Percentiles rank a stretch among this genome's conserved stretches.
phyloP scores from a whole-genome alignment of 2,113 vertebrate genomes.

The Sinocyclocheilus grahami region DNA sequence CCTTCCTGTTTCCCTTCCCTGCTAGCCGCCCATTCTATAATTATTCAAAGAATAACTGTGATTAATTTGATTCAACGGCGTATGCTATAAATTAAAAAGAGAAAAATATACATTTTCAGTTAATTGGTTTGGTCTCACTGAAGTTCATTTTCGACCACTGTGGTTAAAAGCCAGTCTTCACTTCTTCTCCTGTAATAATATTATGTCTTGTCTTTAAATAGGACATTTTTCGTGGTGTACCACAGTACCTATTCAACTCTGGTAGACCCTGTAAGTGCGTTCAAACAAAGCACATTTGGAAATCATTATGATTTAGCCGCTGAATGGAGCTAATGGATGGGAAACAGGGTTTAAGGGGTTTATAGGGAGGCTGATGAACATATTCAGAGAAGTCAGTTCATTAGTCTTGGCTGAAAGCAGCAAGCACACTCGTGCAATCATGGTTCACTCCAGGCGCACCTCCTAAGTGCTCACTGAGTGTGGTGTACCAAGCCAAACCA shows the following conservation, averaged over 20 bases:
- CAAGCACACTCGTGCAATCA: too few relatives aligned
- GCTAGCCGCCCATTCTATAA: conserved; percentile 1
- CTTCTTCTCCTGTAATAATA: conserved; percentile 9
- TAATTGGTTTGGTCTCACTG: not conserved
- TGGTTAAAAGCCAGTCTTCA: not conserved
- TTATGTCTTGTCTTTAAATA: conserved; percentile 47
- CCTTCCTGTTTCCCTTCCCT: conserved; percentile 26
- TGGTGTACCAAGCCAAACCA: too few relatives aligned
- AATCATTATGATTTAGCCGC: conserved; percentile 68
- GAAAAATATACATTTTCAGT: conserved; percentile 3
- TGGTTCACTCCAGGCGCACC: too few relatives aligned
- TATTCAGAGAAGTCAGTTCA: too few relatives aligned
- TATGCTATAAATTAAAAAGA: conserved; percentile 10
- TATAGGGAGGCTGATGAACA: conserved; percentile 43
- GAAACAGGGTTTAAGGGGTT: conserved; percentile 65
- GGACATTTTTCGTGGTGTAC: conserved; percentile 20
- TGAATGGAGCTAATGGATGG: conserved; percentile 66
- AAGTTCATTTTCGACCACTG: conserved; percentile 1
- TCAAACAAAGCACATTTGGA: conserved; percentile 73
- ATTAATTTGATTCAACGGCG: conserved; percentile 28
- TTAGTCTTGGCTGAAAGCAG: too few relatives aligned
- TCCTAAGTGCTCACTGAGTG: too few relatives aligned
- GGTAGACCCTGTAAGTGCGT: conserved; percentile 51
- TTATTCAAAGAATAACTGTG: conserved; percentile 27
- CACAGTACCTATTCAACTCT: conserved; percentile 48